These are phyloP conservation scores for Drosophila anomalata DNA, from an alignment of 2,888 invertebrate genomes.

Conservation along the genomic window DNA sequence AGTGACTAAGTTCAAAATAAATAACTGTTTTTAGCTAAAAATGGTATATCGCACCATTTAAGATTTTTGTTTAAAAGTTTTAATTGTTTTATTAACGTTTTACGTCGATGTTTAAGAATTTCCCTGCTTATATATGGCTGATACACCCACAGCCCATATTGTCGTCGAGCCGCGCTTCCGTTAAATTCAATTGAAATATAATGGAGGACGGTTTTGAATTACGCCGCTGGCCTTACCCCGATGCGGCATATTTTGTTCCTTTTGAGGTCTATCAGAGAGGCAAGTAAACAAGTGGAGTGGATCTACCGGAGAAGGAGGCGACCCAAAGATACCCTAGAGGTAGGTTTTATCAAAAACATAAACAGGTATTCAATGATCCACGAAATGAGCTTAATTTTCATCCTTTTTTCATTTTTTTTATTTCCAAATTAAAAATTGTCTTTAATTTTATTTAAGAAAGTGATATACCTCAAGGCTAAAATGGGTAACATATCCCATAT, in stretches of 20 bases:
- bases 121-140: not conserved
- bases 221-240: slow-evolving; percentile 48
- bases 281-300: slow-evolving; percentile 31
- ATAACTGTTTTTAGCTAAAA: not conserved
- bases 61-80: not conserved
- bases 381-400: no score
- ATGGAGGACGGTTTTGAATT: slow-evolving; percentile 73
- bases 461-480: not conserved
- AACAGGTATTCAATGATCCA: not conserved
- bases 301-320: not conserved
- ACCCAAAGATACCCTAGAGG: slow-evolving; percentile 12
- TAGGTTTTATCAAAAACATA: not conserved
- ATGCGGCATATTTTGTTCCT: slow-evolving; percentile 19
- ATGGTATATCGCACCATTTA: not conserved
- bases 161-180: slow-evolving; percentile 62
- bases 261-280: slow-evolving; percentile 1
- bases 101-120: not conserved
- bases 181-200: slow-evolving; percentile 73
- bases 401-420: not conserved
- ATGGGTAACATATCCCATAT: slow-evolving; percentile 41
- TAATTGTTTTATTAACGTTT: not conserved
- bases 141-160: slow-evolving; percentile 13
- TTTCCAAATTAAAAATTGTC: not conserved
- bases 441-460: not conserved
- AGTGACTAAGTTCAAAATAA: not conserved